Base-by-base conservation (phyloP, 1,140 invertebrate species). In the Batillaria attramentaria region DNA sequence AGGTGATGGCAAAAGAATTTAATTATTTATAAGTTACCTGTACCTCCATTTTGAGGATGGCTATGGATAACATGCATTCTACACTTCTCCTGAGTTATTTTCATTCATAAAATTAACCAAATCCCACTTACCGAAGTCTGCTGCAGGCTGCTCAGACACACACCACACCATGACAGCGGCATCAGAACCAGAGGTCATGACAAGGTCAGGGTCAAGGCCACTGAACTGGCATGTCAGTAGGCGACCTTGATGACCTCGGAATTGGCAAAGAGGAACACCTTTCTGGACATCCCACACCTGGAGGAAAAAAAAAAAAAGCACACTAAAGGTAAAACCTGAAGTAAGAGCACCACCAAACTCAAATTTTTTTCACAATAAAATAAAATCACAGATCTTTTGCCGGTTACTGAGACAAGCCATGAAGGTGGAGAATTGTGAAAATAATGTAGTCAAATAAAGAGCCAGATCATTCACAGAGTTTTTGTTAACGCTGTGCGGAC, bases 261-360 rank as follows among this genome's bases (percentile, higher is more conserved):
- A 95, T 50, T 93, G 93, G 35, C 91, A 93, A 37, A 95, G 78
- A 31, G 93, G 85, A 78, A 91, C 90, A 82, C 93, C 91, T 20
- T 89, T 91, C 60, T 92, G 88, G 8, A 94, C 92, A 87, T 95
- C 93, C 95, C 95, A 96, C 28, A 96, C 92, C 95, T 95, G 50
- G 35, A 80, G 76, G 20, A 60, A 10, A 28, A 60, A 10, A 50
- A 10, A 50, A 24, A 13, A 50, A 50, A 24, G 46, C 46, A n/a
- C n/a, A n/a, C n/a, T n/a, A n/a, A n/a, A n/a, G n/a, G n/a, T n/a
- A n/a, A n/a, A n/a, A n/a, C n/a, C n/a, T n/a, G n/a, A n/a, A n/a
- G n/a, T n/a, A n/a, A n/a, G n/a, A n/a, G n/a, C n/a, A n/a, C n/a
- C n/a, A n/a, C n/a, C n/a, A n/a, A n/a, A n/a, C n/a, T n/a, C n/a